Base-by-base conservation (phyloP, 2,113 vertebrate species). In the Callospermophilus lateralis region DNA sequence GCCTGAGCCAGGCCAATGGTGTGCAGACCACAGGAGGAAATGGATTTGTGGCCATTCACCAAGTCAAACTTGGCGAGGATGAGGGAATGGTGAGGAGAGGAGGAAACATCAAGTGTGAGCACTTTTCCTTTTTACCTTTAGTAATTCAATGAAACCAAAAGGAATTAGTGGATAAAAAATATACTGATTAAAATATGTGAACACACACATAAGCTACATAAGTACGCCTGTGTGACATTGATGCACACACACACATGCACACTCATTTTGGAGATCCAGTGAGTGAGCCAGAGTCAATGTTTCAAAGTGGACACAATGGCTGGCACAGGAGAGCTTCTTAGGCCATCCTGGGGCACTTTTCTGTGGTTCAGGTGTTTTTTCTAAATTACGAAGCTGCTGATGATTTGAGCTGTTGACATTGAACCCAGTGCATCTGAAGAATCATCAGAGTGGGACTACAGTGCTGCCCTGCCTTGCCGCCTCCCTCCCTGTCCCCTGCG, bases 401-500 rank as follows among this genome's bases (percentile, higher is more conserved):
- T 45, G 19, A 87, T 95, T 92, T 89, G 67, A 22, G 32, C n/a
- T 55, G 2, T n/a, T n/a, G 84, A 45, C 26, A 9, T 68, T 67
- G 72, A 48, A 22, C 24, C 16, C 12, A 4, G 17, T 11, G 1
- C 9, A n/a, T 24, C 17, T 12, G 15, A 63, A 84, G 53, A 61
- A 30, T 72, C 11, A 0, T 20, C 3, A 16, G 28, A 20, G 1
- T 12, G 8, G 61, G 26, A 16, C 0, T 17, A 8, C 51, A 13
- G 7, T 0, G 0, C 39, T 2, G 10, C 67, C 42, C 30, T 3
- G 0, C 39, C 61, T 9, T 1, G 1, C 37, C 0, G 2, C 3
- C 8, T 1, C 51, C 65, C 42, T 32, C 13, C 12, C 5, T 4
- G 2, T n/a, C 39, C 13, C 45, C 55, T 72, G 17, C 9, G 4